Evolutionary conservation across 2,797 vertebrate species (phyloP).

Genomic region (Sternarchorhynchus goeldii): DNA sequence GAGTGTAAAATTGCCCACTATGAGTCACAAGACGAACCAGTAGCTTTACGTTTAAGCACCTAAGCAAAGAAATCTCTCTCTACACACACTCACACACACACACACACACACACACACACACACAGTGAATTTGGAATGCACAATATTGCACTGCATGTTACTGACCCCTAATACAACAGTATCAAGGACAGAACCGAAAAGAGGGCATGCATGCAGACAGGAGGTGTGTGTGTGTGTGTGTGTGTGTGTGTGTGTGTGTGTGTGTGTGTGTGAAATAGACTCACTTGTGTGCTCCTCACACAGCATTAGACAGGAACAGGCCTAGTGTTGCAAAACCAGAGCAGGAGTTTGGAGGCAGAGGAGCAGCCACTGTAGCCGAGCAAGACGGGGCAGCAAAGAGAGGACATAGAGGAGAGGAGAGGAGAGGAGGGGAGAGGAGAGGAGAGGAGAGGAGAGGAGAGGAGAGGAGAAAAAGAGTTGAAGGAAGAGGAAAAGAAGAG

Average conservation of each 20-base stretch:
- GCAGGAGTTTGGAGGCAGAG: conserved; percentile 92
- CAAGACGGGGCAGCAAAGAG: conserved; percentile 57
- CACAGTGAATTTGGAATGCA: neutral
- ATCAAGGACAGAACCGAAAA: conserved; percentile 15
- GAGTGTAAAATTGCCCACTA: conserved; percentile 20
- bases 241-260: conserved; percentile 15
- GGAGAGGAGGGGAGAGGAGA: conserved; percentile 12
- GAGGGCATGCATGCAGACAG: conserved; percentile 2
- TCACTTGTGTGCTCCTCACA: conserved; percentile 79
- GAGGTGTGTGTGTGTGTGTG: conserved; percentile 2
- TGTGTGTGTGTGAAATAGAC: conserved; percentile 46
- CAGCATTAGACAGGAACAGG: conserved; percentile 90
- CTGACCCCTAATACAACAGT: neutral
- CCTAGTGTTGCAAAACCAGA: conserved; percentile 95
- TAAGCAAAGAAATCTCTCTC: conserved; percentile 1
- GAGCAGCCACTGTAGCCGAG: conserved; percentile 85
- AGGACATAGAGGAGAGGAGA: conserved; percentile 59
- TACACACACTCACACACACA: conserved; percentile 15
- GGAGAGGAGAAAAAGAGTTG: conserved; percentile 47
- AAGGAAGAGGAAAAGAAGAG: conserved; percentile 55
- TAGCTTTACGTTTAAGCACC: neutral
- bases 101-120: conserved; percentile 10
- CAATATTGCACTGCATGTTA: neutral
- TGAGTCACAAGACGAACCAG: conserved; percentile 12
- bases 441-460: neutral